Evolutionary conservation across 2,797 vertebrate species (phyloP).

Genomic region (Silurus aristotelis): DNA sequence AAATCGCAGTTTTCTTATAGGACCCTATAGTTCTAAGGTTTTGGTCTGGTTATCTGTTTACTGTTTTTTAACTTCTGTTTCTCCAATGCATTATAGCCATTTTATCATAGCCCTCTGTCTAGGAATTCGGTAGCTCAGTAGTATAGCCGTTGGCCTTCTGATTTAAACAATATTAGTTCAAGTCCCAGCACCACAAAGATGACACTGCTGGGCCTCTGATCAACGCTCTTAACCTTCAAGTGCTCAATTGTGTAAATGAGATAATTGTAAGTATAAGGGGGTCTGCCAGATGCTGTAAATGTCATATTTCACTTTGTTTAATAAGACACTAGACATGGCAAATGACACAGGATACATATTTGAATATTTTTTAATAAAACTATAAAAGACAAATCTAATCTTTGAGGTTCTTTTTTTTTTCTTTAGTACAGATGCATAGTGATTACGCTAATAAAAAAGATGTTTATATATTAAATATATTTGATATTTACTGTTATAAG

Average conservation of each 20-base stretch:
- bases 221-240: too few species aligned
- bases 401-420: not conserved
- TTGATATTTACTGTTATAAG: too few species aligned
- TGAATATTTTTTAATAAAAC: slow-evolving; percentile 5
- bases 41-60: not conserved
- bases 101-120: not conserved
- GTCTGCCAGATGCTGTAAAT: too few species aligned
- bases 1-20: not conserved
- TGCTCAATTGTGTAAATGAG: too few species aligned
- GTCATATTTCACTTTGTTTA: not conserved
- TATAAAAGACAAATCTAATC: slow-evolving; percentile 10
- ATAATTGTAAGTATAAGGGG: too few species aligned
- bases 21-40: not conserved
- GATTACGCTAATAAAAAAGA: not conserved
- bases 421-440: too few species aligned
- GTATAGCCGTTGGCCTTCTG: too few species aligned
- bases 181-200: too few species aligned
- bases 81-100: not conserved
- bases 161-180: too few species aligned
- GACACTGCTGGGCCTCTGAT: too few species aligned
- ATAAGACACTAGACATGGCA: not conserved
- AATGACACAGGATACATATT: not conserved
- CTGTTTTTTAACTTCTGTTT: not conserved
- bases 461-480: not conserved
- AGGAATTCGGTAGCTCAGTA: too few species aligned